Evolutionary conservation across 2,797 vertebrate genomes (phyloP).

Genomic region (Tympanoctomys barrerae): DNA sequence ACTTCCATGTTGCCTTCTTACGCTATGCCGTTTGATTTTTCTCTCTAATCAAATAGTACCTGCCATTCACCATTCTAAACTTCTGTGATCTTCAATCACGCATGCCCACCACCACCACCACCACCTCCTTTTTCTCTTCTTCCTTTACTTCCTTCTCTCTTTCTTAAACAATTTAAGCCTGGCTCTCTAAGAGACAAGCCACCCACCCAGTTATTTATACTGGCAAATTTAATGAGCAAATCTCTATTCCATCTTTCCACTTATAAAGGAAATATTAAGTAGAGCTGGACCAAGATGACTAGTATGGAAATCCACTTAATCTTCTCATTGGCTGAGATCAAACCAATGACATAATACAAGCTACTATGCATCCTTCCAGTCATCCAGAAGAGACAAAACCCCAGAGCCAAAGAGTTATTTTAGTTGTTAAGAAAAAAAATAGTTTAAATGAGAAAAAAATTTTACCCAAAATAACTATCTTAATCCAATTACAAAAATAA

Average conservation of each 20-base stretch:
- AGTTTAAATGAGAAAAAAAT: slow-evolving; percentile 33
- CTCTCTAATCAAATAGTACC: slow-evolving; percentile 15
- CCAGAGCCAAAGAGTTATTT: slow-evolving; percentile 32
- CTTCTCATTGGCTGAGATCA: slow-evolving; percentile 51
- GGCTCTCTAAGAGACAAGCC: slow-evolving; percentile 33
- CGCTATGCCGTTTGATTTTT: not conserved
- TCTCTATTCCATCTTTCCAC: slow-evolving; percentile 18
- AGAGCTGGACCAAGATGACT: not conserved
- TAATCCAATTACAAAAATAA: slow-evolving; percentile 11
- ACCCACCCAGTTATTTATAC: slow-evolving; percentile 50
- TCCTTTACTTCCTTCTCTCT: no score
- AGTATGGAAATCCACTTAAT: slow-evolving; percentile 68
- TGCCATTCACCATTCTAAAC: not conserved
- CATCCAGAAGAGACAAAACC: slow-evolving; percentile 51
- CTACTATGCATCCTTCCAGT: slow-evolving; percentile 47
- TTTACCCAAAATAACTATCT: slow-evolving; percentile 51
- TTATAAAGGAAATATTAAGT: slow-evolving; percentile 62
- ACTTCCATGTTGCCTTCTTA: not conserved
- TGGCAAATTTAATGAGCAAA: slow-evolving; percentile 51
- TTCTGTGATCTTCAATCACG: slow-evolving; percentile 20
- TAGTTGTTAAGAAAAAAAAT: not conserved
- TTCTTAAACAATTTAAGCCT: not conserved
- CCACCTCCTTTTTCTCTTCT: not conserved
- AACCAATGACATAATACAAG: slow-evolving; percentile 69
- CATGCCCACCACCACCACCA: not conserved